Conservation (phyloP, 2,888 invertebrate species). For the Amiota mariae region DNA sequence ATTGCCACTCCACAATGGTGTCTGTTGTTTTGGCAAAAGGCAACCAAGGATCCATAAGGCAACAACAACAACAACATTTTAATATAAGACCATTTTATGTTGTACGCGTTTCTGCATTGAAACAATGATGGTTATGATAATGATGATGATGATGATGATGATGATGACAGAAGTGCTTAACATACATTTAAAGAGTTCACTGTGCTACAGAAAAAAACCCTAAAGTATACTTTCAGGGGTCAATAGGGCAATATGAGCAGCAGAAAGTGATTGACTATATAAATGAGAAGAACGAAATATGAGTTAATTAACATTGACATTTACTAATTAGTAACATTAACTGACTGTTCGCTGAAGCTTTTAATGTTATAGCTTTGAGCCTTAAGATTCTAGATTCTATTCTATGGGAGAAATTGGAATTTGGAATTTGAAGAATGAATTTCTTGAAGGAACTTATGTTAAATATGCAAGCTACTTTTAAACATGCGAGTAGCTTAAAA, state of each 20-base stretch:
- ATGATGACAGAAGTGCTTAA: slow-evolving; percentile 29
- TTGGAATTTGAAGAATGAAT: background rate
- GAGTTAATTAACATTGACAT: slow-evolving; percentile 55
- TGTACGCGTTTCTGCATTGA: too few species aligned
- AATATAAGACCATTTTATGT: too few species aligned
- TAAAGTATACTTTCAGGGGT: slow-evolving; percentile 5
- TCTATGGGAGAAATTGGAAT: background rate
- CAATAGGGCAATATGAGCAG: slow-evolving; percentile 3
- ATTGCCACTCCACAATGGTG: too few species aligned
- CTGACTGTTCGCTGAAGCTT: slow-evolving; percentile 46
- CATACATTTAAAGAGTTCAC: background rate
- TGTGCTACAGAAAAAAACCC: background rate
- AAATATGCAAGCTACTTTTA: background rate
- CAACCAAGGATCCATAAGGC: too few species aligned
- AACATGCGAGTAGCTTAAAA: background rate
- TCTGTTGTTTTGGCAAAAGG: too few species aligned
- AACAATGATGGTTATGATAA: background rate
- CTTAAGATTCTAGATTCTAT: background rate
- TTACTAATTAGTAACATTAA: slow-evolving; percentile 53
- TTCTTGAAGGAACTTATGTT: background rate
- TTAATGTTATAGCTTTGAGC: slow-evolving; percentile 40
- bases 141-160: slow-evolving; percentile 34
- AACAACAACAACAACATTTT: too few species aligned
- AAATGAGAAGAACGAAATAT: slow-evolving; percentile 39
- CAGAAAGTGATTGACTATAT: background rate